Evolutionary conservation across 2,113 vertebrate genomes (phyloP).

Genomic region (Laticauda colubrina): DNA sequence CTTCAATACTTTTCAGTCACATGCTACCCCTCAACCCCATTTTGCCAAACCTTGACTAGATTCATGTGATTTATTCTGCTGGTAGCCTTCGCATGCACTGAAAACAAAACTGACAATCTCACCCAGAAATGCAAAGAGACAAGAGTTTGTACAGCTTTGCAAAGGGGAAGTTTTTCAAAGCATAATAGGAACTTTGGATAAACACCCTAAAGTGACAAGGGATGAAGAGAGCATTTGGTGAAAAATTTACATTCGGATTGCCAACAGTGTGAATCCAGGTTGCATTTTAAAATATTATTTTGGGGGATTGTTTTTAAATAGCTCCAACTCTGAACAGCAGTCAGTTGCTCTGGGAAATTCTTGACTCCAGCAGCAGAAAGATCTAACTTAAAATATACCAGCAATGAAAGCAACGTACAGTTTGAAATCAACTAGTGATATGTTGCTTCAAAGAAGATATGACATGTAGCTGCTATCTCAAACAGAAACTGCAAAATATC

Average conservation of each 20-base stretch:
- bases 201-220: neutral
- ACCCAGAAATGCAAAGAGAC: neutral
- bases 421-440: neutral
- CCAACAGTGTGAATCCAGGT: neutral
- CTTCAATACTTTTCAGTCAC: neutral
- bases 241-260: neutral
- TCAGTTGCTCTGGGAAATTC: neutral
- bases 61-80: conserved; percentile 33
- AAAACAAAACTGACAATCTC: rapidly evolving
- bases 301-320: neutral
- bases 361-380: neutral
- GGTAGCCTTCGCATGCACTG: neutral
- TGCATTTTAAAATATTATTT: neutral
- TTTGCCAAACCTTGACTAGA: conserved; percentile 12
- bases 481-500: neutral
- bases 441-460: neutral
- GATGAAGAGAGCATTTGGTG: neutral
- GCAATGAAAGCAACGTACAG: neutral
- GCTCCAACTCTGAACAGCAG: neutral
- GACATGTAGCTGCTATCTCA: neutral
- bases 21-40: neutral
- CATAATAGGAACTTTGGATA: neutral
- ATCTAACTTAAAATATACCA: neutral
- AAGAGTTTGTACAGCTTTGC: conserved; percentile 26
- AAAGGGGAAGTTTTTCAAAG: neutral